phyloP scores from a whole-genome alignment of 1,140 invertebrate species.

The Venustaconcha ellipsiformis region DNA sequence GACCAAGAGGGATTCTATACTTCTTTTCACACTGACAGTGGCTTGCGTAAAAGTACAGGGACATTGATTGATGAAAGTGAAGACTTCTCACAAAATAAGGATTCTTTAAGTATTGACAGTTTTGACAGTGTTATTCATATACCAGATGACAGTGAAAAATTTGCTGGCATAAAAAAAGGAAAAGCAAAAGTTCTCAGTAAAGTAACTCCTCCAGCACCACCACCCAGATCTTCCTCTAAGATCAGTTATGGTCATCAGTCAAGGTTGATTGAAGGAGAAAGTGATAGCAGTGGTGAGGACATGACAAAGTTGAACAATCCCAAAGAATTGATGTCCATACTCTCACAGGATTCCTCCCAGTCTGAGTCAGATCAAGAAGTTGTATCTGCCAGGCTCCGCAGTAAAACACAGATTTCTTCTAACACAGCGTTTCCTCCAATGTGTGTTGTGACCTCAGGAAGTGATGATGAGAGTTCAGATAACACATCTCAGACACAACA shows the following conservation, averaged over 20 bases:
- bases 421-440: slow-evolving; percentile 38
- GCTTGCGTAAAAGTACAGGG: slow-evolving; percentile 71
- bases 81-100: slow-evolving; percentile 42
- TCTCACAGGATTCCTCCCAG: slow-evolving; percentile 43
- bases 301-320: background rate
- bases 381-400: slow-evolving; percentile 48
- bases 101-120: slow-evolving; percentile 48
- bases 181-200: slow-evolving; percentile 39
- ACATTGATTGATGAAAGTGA: slow-evolving; percentile 44
- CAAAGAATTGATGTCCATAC: slow-evolving; percentile 18
- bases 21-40: slow-evolving; percentile 96
- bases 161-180: slow-evolving; percentile 35
- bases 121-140: slow-evolving; percentile 57
- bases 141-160: slow-evolving; percentile 33
- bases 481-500: slow-evolving; percentile 5
- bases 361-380: slow-evolving; percentile 61
- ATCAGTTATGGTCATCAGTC: background rate
- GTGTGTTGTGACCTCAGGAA: slow-evolving; percentile 36
- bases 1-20: slow-evolving; percentile 98
- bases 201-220: slow-evolving; percentile 47
- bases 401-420: slow-evolving; percentile 46
- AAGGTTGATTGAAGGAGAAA: slow-evolving; percentile 5
- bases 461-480: slow-evolving; percentile 47
- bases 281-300: slow-evolving; percentile 5
- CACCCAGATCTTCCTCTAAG: slow-evolving; percentile 39